Percentiles rank a stretch among this genome's conserved stretches.
phyloP scores from a whole-genome alignment of 2,113 vertebrate species.

The Triplophysa tibetana region DNA sequence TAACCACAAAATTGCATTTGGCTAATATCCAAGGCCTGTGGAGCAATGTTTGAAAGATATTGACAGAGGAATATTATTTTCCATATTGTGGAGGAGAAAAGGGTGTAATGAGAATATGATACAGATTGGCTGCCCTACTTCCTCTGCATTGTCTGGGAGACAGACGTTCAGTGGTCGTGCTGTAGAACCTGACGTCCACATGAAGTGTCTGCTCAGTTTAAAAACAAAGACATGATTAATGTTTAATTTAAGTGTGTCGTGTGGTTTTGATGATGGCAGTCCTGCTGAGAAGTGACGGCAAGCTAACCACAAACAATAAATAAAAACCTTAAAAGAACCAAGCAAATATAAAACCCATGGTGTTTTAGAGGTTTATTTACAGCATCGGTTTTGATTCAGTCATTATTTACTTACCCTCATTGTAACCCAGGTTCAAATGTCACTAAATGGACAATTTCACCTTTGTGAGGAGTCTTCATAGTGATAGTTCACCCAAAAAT shows the following conservation, averaged over 20 bases:
- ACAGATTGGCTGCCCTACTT: slow-evolving; percentile 27
- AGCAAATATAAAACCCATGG: neutral
- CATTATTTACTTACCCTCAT: neutral
- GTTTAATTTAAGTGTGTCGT: slow-evolving; percentile 5
- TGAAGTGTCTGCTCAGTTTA: slow-evolving; percentile 26
- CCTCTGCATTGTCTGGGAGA: slow-evolving; percentile 17
- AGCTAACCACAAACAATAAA: slow-evolving; percentile 9
- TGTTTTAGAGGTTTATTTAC: neutral
- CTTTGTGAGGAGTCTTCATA: too few relatives aligned
- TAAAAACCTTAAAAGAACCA: neutral
- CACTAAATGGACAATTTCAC: neutral
- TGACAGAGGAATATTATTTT: neutral
- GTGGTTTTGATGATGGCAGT: neutral
- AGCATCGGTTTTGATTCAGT: neutral
- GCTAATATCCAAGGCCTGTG: neutral
- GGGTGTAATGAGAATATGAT: slow-evolving; percentile 3
- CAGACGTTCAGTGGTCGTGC: slow-evolving; percentile 10
- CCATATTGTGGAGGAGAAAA: neutral
- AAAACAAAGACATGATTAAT: slow-evolving; percentile 14
- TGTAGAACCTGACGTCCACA: neutral
- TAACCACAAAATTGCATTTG: neutral
- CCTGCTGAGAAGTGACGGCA: neutral
- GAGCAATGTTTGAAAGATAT: neutral
- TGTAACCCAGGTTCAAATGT: neutral
- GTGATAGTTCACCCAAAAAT: too few relatives aligned